Evolutionary conservation across 1,140 invertebrate species (phyloP).

Genomic region (Drosophila miranda): DNA sequence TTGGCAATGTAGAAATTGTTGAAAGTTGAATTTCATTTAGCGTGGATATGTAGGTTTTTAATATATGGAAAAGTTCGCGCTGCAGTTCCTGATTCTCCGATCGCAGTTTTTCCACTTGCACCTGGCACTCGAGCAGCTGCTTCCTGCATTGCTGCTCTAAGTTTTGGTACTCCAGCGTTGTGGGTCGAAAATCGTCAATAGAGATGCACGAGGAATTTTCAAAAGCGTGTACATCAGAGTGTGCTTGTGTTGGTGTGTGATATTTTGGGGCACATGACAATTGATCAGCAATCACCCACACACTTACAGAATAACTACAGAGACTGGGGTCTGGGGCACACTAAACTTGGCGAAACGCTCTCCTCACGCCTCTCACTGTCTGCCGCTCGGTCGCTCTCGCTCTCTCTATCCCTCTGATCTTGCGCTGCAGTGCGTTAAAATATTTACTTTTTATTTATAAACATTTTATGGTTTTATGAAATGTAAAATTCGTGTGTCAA

Average conservation of each 20-base stretch:
- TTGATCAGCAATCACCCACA: constrained; percentile 62
- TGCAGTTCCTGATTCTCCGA: no score
- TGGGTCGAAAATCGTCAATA: no score
- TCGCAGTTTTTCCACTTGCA: no score
- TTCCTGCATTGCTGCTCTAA: no score
- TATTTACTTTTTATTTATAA: constrained; percentile 79
- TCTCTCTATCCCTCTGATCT: not conserved
- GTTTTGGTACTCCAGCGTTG: no score
- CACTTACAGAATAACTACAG: constrained; percentile 1
- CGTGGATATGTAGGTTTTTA: no score
- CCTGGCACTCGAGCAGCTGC: no score
- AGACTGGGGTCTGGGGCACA: constrained; percentile 10
- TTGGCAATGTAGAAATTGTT: no score
- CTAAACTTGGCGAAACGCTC: constrained; percentile 6
- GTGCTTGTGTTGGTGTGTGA: constrained; percentile 2
- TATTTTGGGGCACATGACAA: constrained; percentile 58
- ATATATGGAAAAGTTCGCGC: no score
- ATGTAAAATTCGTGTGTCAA: constrained; percentile 62
- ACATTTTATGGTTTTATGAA: constrained; percentile 67
- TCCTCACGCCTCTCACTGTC: constrained; percentile 5
- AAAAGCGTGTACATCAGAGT: no score
- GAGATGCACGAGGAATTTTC: no score
- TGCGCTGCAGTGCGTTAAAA: constrained; percentile 36
- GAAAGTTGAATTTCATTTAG: no score
- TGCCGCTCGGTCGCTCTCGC: not conserved